phyloP scores from a whole-genome alignment of 1,140 invertebrate genomes.

The Arctopsyche grandis region DNA sequence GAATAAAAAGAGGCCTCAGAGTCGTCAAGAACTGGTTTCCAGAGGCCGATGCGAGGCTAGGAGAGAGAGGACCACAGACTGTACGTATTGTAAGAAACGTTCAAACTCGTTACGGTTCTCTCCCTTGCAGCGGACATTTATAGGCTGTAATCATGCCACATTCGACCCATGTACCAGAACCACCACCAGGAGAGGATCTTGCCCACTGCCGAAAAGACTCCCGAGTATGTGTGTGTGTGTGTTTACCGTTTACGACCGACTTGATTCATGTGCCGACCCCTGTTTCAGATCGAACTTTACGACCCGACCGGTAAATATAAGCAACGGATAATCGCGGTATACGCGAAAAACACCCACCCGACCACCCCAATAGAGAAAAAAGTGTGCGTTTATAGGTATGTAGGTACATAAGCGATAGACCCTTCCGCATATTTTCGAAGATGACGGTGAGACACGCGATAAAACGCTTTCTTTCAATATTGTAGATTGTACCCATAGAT shows the following conservation, averaged over 20 bases:
- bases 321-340: neutral
- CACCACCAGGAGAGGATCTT: too few species aligned
- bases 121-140: constrained; percentile 27
- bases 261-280: constrained; percentile 22
- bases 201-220: too few species aligned
- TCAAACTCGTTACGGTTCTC: constrained; percentile 31
- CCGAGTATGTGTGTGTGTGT: too few species aligned
- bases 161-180: neutral
- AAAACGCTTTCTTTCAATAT: too few species aligned
- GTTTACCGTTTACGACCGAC: constrained; percentile 7
- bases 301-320: neutral
- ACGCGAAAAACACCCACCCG: neutral
- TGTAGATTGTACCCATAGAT: too few species aligned
- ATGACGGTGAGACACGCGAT: too few species aligned
- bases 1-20: constrained; percentile 29
- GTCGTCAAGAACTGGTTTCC: constrained; percentile 37
- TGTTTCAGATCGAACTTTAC: constrained; percentile 5
- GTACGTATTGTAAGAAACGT: neutral
- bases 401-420: too few species aligned
- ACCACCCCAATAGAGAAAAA: too few species aligned
- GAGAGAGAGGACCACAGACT: constrained; percentile 7
- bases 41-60: constrained; percentile 22
- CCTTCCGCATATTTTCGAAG: too few species aligned
- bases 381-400: too few species aligned
- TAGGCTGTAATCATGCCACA: constrained; percentile 33